Evolutionary conservation across 2,113 vertebrate genomes (phyloP).

Genomic region (Campylomormyrus numenius): DNA sequence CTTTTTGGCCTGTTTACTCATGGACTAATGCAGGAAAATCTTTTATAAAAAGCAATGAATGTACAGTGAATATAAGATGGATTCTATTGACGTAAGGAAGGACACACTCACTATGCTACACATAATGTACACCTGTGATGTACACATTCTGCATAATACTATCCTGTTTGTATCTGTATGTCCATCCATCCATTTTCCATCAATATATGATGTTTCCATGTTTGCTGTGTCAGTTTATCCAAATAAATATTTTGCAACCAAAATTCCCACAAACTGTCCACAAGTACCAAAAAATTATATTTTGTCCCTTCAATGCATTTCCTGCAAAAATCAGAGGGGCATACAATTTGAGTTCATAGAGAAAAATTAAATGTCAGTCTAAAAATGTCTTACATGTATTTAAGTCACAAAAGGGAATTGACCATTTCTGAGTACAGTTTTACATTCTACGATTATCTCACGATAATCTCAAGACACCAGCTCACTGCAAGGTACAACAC

Average conservation of each 20-base stretch:
- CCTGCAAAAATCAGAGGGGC: background rate
- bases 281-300: background rate
- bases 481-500: background rate
- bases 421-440: background rate
- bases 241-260: background rate
- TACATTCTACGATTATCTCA: background rate
- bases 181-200: background rate
- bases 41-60: background rate
- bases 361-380: background rate
- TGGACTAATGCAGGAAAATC: background rate
- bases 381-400: background rate
- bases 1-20: background rate
- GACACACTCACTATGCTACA: background rate
- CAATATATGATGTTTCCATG: background rate
- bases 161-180: background rate
- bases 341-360: background rate
- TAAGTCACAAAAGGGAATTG: background rate
- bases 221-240: background rate
- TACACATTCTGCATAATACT: background rate
- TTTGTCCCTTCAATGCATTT: background rate
- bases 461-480: background rate
- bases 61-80: background rate
- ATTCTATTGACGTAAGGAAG: background rate
- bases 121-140: background rate
- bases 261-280: background rate